Evolutionary conservation across 2,113 vertebrate species (phyloP).

Genomic region (Macaca nemestrina): DNA sequence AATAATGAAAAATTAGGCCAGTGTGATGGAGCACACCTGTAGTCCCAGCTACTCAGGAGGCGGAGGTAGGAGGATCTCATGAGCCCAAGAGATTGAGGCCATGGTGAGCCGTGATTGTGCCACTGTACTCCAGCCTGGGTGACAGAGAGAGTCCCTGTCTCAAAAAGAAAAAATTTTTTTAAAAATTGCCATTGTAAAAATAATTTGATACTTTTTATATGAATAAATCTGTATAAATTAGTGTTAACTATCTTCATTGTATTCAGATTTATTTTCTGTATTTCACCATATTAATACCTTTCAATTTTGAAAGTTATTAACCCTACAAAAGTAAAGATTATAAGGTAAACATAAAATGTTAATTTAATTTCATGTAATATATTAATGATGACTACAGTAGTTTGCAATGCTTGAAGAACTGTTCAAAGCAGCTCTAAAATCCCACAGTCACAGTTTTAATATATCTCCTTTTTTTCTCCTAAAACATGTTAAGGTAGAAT

Average conservation of each 20-base stretch:
- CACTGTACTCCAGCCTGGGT: too few relatives aligned
- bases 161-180: too few relatives aligned
- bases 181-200: background rate
- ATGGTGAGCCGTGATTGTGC: too few relatives aligned
- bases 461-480: background rate
- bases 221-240: background rate
- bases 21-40: too few relatives aligned
- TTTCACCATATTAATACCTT: background rate
- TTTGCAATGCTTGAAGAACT: background rate
- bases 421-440: background rate
- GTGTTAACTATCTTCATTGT: background rate
- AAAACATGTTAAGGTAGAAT: background rate
- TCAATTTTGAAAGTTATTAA: background rate
- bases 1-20: too few relatives aligned
- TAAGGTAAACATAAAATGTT: conserved; percentile 11
- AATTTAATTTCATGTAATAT: background rate
- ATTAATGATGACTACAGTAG: background rate
- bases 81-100: too few relatives aligned
- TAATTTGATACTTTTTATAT: background rate
- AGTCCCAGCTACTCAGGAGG: too few relatives aligned
- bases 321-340: background rate
- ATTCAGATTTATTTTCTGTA: background rate
- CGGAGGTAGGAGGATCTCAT: too few relatives aligned
- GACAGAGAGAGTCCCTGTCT: too few relatives aligned
- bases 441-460: background rate